Conservation (phyloP, 2,113 vertebrate genomes). For the Aegypius monachus region DNA sequence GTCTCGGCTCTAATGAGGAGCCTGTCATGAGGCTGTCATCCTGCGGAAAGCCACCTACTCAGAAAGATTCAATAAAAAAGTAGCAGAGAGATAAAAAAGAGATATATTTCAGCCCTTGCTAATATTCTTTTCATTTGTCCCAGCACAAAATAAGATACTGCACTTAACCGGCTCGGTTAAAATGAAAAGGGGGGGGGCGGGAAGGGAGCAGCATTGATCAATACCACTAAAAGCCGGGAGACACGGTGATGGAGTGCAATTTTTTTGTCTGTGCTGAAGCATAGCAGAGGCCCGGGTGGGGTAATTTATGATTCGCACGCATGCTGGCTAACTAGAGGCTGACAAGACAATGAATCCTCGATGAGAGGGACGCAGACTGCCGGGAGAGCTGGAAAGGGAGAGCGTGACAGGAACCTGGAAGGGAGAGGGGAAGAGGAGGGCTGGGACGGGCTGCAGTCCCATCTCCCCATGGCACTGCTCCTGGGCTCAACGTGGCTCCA, state of each 20-base stretch:
- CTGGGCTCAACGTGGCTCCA: fast-evolving
- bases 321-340: constrained; percentile 72
- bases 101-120: constrained; percentile 75
- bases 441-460: neutral
- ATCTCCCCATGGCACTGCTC: neutral
- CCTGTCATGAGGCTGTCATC: constrained; percentile 79
- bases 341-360: constrained; percentile 78
- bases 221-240: constrained; percentile 78
- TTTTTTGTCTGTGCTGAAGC: constrained; percentile 80
- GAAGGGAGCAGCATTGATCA: constrained; percentile 74
- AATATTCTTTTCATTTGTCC: constrained; percentile 78
- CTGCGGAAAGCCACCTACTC: constrained; percentile 75
- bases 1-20: constrained; percentile 76
- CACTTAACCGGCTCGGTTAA: constrained; percentile 77
- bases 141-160: constrained; percentile 77
- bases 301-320: constrained; percentile 77
- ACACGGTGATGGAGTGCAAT: constrained; percentile 80
- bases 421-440: constrained; percentile 11
- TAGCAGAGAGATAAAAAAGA: constrained; percentile 76
- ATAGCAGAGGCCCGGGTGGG: constrained; percentile 63
- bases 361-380: constrained; percentile 57
- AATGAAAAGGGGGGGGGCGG: constrained; percentile 72
- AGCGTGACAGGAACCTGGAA: neutral
- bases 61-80: constrained; percentile 77
- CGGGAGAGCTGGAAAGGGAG: neutral